Evolutionary conservation across 1,140 invertebrate species (phyloP).

Genomic region (Zaprionus kolodkinae): DNA sequence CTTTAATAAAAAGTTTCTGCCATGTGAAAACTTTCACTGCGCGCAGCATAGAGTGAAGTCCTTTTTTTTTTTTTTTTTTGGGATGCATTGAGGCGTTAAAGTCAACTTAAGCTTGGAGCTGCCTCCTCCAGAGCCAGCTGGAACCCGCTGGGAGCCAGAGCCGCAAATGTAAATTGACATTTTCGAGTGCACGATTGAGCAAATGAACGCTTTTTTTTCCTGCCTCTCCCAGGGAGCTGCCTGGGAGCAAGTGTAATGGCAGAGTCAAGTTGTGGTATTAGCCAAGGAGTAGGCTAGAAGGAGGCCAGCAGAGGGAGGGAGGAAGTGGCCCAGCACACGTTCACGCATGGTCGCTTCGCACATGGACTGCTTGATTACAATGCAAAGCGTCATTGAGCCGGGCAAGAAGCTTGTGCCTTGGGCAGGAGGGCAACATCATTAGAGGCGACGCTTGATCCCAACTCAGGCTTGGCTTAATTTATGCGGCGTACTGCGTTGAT

Average conservation of each 20-base stretch:
- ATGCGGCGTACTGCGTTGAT: constrained; percentile 44
- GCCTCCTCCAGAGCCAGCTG: constrained; percentile 15
- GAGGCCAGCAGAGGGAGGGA: constrained; percentile 15
- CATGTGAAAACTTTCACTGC: constrained; percentile 66
- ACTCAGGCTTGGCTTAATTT: constrained; percentile 55
- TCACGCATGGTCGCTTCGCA: constrained; percentile 56
- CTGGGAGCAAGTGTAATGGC: constrained; percentile 58
- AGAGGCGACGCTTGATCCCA: constrained; percentile 50
- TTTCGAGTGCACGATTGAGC: constrained; percentile 82
- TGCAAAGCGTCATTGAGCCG: constrained; percentile 64
- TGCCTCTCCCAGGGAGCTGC: constrained; percentile 6
- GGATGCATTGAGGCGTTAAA: constrained; percentile 79
- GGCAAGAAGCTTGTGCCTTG: neutral
- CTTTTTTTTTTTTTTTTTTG: too few relatives aligned
- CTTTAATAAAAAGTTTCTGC: constrained; percentile 77
- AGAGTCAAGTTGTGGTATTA: constrained; percentile 80
- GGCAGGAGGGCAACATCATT: constrained; percentile 55
- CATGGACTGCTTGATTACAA: constrained; percentile 71
- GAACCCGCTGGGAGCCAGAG: constrained; percentile 15
- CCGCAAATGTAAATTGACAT: constrained; percentile 82
- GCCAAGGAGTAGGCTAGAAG: neutral
- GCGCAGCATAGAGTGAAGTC: neutral
- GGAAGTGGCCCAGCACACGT: constrained; percentile 6
- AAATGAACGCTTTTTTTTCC: constrained; percentile 72
- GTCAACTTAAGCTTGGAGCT: constrained; percentile 75